A percentile compares a stretch with the other conserved stretches of the same genome.
phyloP scores from a whole-genome alignment of 2,113 vertebrate species.

The Microcebus lehilahytsara region DNA sequence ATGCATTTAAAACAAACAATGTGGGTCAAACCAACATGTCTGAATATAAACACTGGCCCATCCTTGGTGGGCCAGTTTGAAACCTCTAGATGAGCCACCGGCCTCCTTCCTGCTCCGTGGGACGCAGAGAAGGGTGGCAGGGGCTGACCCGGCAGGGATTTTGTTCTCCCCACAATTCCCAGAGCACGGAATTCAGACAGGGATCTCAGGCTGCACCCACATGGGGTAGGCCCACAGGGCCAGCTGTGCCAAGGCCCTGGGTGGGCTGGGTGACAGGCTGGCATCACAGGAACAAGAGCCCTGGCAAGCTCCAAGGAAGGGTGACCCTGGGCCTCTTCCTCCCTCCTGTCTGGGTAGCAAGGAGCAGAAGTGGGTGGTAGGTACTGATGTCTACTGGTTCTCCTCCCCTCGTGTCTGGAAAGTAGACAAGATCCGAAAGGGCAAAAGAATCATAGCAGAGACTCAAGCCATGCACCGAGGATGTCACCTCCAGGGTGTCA shows the following conservation, averaged over 20 bases:
- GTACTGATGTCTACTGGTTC: neutral
- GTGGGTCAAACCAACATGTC: neutral
- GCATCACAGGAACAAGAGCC: neutral
- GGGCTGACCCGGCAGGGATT: too few species aligned
- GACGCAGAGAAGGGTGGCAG: neutral
- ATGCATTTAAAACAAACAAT: neutral
- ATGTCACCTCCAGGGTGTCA: neutral
- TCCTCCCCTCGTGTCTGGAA: neutral
- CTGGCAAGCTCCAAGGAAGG: neutral
- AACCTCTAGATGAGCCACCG: fast-evolving
- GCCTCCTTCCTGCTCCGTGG: neutral
- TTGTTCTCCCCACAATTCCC: neutral
- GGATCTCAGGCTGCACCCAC: neutral
- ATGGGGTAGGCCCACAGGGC: neutral
- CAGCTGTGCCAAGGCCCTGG: neutral
- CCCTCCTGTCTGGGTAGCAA: neutral
- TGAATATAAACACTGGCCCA: neutral
- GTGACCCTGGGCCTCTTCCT: neutral
- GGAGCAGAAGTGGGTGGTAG: fast-evolving
- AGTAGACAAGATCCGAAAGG: neutral
- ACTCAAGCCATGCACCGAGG: fast-evolving
- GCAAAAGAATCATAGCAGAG: neutral
- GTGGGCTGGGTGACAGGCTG: neutral
- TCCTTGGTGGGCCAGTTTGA: neutral
- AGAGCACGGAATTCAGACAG: neutral